Evolutionary conservation across 2,113 vertebrate genomes (phyloP), one percentile per base, ranked within the genome.

Genomic region (Vulpes vulpes): DNA sequence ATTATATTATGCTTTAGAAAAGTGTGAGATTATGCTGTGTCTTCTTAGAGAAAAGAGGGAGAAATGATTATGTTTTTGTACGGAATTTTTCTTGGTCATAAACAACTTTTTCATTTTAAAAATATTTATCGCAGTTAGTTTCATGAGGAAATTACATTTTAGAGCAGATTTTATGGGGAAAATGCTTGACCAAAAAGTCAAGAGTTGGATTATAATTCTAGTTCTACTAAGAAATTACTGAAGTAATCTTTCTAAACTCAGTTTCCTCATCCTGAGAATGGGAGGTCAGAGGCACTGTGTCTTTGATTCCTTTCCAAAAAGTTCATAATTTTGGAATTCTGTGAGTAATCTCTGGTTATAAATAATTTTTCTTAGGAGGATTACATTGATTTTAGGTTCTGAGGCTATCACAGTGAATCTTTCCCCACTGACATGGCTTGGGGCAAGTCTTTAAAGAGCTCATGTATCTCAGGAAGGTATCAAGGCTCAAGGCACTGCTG

Each of bases 341-440:
- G 2, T 65, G 27, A 93, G 81, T 71, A 51, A 60, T 64, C 17
- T n/a, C 67, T 81, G 8, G 23, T 89, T 49, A 59, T 35, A 93
- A 71, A 67, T 9, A 71, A 30, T 22, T 94, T 96, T 86, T 73
- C 53, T 76, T 35, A 49, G 43, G 16, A 38, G 30, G 23, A 65
- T 96, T 91, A 51, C 89, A 43, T 23, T 91, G 53, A 76, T 62
- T 94, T 92, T 57, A 69, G 14, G 53, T 91, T 81, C 91, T 59
- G 53, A 76, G 38, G 15, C 27, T 59, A 17, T 82, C 65, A 85
- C 19, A 49, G 43, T 43, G 43, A 22, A 82, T 55, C 60, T 90
- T 30, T 78, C n/a, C 22, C 53, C 53, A 78, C 14, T 12, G 2
- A 9, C 27, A 27, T 22, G 8, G 10, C 19, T 27, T 76, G 16